Base-by-base conservation (phyloP, 1,140 invertebrate species). In the Epicauta chinensis region DNA sequence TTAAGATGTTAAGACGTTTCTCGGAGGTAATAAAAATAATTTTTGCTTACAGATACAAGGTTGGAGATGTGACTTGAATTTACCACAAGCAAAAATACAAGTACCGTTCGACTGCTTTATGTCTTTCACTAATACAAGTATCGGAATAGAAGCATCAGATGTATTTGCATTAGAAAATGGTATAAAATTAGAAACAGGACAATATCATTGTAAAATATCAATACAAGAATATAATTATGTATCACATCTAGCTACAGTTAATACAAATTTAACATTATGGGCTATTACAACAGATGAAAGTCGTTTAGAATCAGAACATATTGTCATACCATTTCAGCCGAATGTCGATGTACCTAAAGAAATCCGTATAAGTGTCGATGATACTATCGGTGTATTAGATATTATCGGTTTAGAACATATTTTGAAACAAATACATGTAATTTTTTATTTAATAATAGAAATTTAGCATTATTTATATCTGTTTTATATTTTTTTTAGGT, bases 191-290 rank as follows among this genome's bases (percentile, higher is more conserved):
- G 53, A 64, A 42, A 60, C 60, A 56, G 67, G 67, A 14, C 60
- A 60, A 41, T 70, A 70, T 52, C 57, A 58, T n/a, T 70, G 68
- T 46, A 55, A 65, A 46, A 49, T 70, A 13, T 48, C 55, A 7
- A 47, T 59, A 17, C 34, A 48, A 12, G 57, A 45, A 10, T n/a
- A 35, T 23, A 57, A 55, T 32, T 23, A 23, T 23, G 23, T 23
- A 23, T 7, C 23, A 23, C 7, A 23, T 23, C 7, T 23, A 23
- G 23, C 23, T 23, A 23, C 23, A 23, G 23, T 66, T 32, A 38
- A 54, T 35, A 63, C 61, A 0, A 54, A 64, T 29, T 35, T 68
- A 7, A 41, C 41, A 3, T 30, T 65, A 17, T 61, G 60, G 56
- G 64, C 58, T 13, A 46, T 29, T 17, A 58, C 62, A 11, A n/a